Conservation (phyloP, 2,888 invertebrate genomes). For the Odontocolon sp. region DNA sequence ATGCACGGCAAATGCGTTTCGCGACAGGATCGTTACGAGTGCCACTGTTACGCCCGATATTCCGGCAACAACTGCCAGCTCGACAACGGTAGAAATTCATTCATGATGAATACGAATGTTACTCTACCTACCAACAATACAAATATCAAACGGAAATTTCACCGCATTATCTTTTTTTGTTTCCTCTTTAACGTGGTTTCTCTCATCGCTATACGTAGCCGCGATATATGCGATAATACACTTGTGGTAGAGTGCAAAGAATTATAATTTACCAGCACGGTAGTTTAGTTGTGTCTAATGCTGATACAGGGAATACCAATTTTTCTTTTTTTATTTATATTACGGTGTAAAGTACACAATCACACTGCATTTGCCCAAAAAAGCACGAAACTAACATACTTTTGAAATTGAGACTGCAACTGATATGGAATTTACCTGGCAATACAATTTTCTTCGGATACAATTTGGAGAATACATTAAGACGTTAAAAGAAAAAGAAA, state of each 20-base stretch:
- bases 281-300: neutral
- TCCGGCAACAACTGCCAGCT: slow-evolving; percentile 94
- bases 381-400: slow-evolving; percentile 36
- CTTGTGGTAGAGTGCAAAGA: too few relatives aligned
- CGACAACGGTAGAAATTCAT: slow-evolving; percentile 83
- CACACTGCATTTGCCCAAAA: slow-evolving; percentile 11
- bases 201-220: too few relatives aligned
- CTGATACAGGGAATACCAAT: neutral
- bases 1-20: slow-evolving; percentile 91
- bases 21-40: slow-evolving; percentile 89
- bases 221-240: too few relatives aligned
- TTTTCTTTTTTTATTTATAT: neutral
- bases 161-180: too few relatives aligned
- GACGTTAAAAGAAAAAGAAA: neutral
- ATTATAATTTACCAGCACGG: too few relatives aligned
- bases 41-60: slow-evolving; percentile 92
- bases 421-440: neutral
- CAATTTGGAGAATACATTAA: slow-evolving; percentile 2
- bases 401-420: slow-evolving; percentile 15
- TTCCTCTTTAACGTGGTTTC: too few relatives aligned
- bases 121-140: slow-evolving; percentile 10
- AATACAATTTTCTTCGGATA: neutral
- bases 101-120: slow-evolving; percentile 36
- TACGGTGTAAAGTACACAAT: slow-evolving; percentile 16
- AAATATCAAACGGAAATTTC: neutral